phyloP scores from a whole-genome alignment of 37 sponge, comb jelly and placozoan species.

The Spongilla lacustris region DNA sequence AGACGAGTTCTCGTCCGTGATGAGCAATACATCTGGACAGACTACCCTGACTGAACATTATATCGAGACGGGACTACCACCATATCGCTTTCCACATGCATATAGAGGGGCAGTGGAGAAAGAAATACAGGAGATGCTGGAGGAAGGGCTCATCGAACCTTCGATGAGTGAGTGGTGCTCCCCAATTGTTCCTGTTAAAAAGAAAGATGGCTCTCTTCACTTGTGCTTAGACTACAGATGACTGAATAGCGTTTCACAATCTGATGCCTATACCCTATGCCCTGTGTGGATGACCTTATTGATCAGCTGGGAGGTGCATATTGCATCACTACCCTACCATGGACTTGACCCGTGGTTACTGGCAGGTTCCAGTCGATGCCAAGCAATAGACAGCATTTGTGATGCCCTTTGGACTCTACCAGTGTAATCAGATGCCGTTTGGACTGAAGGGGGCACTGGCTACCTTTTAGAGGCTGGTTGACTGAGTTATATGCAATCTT shows the following conservation, averaged over 20 bases:
- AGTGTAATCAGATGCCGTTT: constrained; percentile 78
- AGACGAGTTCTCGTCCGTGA: too few relatives aligned
- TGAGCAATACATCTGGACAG: too few relatives aligned
- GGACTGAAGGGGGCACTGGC: constrained; percentile 67
- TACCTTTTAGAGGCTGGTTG: constrained; percentile 78
- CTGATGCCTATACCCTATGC: constrained; percentile 68
- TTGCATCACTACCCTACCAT: constrained; percentile 51
- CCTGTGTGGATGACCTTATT: constrained; percentile 59
- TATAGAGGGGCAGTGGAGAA: constrained; percentile 22
- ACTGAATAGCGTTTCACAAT: constrained; percentile 43
- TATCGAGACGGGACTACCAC: neutral
- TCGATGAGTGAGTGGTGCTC: constrained; percentile 48
- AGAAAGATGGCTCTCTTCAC: constrained; percentile 49
- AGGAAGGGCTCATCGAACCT: constrained; percentile 31
- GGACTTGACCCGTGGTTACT: constrained; percentile 71
- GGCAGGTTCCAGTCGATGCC: constrained; percentile 58
- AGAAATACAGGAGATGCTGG: constrained; percentile 43
- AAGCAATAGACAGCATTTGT: constrained; percentile 61
- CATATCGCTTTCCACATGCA: constrained; percentile 37
- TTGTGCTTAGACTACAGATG: constrained; percentile 70
- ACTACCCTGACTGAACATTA: too few relatives aligned
- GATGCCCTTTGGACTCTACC: constrained; percentile 56
- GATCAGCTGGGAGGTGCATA: constrained; percentile 36
- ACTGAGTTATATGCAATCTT: constrained; percentile 20
- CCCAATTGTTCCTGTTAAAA: constrained; percentile 50